Evolutionary conservation across 2,797 vertebrate species (phyloP).

Genomic region (Pseudopleuronectes americanus): DNA sequence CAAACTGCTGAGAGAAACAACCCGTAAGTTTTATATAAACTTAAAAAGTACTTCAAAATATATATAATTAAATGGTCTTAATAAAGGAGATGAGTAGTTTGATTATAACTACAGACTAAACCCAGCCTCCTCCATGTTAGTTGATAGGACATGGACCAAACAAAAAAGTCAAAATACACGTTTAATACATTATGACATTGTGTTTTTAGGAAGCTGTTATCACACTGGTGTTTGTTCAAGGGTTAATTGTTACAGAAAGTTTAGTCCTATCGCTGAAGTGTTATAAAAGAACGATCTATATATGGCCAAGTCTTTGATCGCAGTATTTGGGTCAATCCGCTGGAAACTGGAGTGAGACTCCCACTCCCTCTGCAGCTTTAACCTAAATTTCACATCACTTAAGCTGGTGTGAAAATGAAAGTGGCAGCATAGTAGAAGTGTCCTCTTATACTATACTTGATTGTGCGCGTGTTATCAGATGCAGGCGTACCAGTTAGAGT

Average conservation of each 20-base stretch:
- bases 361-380: constrained; percentile 55
- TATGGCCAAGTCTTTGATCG: constrained; percentile 48
- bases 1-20: background rate
- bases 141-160: too few relatives aligned
- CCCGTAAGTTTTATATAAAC: background rate
- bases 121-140: too few relatives aligned
- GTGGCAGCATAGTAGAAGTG: constrained; percentile 20
- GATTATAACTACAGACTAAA: background rate
- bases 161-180: too few relatives aligned
- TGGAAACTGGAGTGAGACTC: constrained; percentile 54
- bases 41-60: too few relatives aligned
- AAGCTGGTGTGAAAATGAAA: constrained; percentile 60
- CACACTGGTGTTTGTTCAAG: too few relatives aligned
- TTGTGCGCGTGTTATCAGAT: background rate
- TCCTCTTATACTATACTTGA: too few relatives aligned
- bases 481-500: too few relatives aligned
- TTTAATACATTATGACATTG: too few relatives aligned
- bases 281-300: constrained; percentile 59
- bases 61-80: background rate
- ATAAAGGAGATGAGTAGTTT: background rate
- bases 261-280: constrained; percentile 28
- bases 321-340: constrained; percentile 64
- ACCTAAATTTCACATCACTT: constrained; percentile 66
- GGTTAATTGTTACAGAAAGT: too few relatives aligned
- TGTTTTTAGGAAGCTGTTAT: too few relatives aligned